phyloP scores from a whole-genome alignment of 1,140 invertebrate genomes.

The Parasteatoda tepidariorum region DNA sequence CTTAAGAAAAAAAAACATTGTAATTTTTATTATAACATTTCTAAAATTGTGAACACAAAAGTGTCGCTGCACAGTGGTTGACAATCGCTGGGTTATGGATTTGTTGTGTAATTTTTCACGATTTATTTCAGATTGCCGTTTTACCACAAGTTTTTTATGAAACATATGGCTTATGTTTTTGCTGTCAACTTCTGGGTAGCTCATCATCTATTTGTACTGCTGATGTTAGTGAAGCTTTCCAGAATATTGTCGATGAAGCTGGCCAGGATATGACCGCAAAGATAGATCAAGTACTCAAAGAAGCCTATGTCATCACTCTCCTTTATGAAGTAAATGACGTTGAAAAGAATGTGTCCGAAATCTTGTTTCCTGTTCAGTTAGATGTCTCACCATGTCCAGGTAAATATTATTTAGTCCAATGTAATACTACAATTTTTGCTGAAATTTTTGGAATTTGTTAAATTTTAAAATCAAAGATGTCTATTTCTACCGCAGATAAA shows the following conservation, averaged over 20 bases:
- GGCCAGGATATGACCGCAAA: slow-evolving; percentile 22
- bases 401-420: background rate
- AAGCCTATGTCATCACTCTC: background rate
- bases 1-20: too few relatives aligned
- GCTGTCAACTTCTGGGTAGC: slow-evolving; percentile 1
- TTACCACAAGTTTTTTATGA: slow-evolving; percentile 13
- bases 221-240: background rate
- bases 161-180: slow-evolving; percentile 12
- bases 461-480: too few relatives aligned
- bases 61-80: too few relatives aligned
- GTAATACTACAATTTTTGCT: background rate
- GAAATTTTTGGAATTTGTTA: too few relatives aligned
- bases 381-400: background rate
- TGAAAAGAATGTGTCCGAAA: slow-evolving; percentile 42
- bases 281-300: background rate
- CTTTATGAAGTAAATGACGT: slow-evolving; percentile 15
- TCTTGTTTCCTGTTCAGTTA: slow-evolving; percentile 3
- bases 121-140: slow-evolving; percentile 36
- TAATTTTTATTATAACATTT: too few relatives aligned
- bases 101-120: too few relatives aligned
- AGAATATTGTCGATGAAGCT: background rate
- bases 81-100: too few relatives aligned
- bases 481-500: too few relatives aligned
- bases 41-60: too few relatives aligned
- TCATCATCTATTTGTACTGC: background rate